Base-by-base conservation (phyloP, 1,140 invertebrate genomes). In the Drosophila tristis region DNA sequence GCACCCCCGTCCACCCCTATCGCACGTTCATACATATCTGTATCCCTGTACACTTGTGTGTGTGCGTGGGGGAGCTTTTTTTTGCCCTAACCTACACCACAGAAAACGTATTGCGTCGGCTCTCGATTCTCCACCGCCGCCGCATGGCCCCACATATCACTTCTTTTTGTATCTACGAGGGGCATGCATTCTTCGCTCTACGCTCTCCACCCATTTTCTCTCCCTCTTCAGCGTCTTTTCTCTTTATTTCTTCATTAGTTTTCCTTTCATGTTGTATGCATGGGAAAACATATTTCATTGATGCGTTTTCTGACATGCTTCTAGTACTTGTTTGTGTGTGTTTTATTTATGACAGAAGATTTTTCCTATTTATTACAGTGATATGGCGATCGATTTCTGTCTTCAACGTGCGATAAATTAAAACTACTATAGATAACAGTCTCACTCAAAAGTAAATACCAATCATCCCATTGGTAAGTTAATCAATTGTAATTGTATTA, bases 71-170 rank as follows among this genome's bases (percentile, higher is more conserved):
- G 56, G 25, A 51, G 42, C 66, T 79, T 65, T 63, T 78, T 74
- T 63, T 78, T 74, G 72, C 82, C 82, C 82, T 86, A 86, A 86
- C 82, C 82, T 86, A 87, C 84, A 82, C 82, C 74, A 86, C 82
- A 78, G 66, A 82, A 87, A 78, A 82, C 65, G 58, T 87, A 87
- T 87, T 86, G 82, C 84, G 82, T 82, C 78, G 70, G 82, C 54
- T 81, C 74, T 39, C 35, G 11, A 31, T 64, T 84, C 75, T 65
- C 64, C 64, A 55, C 35, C 68, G 59, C 54, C 61, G 26, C 50
- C 48, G 25, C 53, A 45, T 20, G 29, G 39, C 48, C 48, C 48
- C 25, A 16, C 59, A 64, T 68, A 44, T 61, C 63, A 53, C 60
- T 75, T 60, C 45, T 54, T 75, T 79, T 84, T 49, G 57, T 75